Conservation (phyloP, 2,113 vertebrate genomes). For the Gasterosteus nipponicus region DNA sequence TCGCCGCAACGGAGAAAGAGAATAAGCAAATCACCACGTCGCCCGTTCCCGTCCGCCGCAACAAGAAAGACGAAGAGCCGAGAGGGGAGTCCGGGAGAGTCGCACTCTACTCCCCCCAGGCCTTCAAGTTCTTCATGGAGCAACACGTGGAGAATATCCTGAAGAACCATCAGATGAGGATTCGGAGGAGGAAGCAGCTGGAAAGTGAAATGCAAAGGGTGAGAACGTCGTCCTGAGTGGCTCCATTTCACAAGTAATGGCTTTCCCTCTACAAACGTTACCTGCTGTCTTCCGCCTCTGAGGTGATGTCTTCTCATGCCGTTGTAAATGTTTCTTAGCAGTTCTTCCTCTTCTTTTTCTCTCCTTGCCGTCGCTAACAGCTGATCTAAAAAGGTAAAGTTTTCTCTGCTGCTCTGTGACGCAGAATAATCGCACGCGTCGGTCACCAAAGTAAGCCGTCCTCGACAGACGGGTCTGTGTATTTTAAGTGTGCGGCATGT, state of each 20-base stretch:
- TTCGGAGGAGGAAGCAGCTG: conserved; percentile 95
- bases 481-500: conserved; percentile 64
- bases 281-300: conserved; percentile 23
- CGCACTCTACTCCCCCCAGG: conserved; percentile 94
- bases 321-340: conserved; percentile 77
- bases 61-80: conserved; percentile 91
- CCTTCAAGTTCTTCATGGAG: conserved; percentile 99
- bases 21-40: conserved; percentile 98
- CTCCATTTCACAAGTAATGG: neutral
- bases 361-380: conserved; percentile 91
- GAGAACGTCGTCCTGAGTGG: conserved; percentile 47
- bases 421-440: conserved; percentile 84
- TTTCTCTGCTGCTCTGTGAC: conserved; percentile 88
- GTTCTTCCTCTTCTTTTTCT: conserved; percentile 79
- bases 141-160: conserved; percentile 98
- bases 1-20: conserved; percentile 85
- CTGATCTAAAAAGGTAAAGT: conserved; percentile 91
- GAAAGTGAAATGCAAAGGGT: conserved; percentile 99
- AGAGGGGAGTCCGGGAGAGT: conserved; percentile 90
- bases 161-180: conserved; percentile 94
- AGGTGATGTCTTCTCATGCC: conserved; percentile 42
- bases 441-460: conserved; percentile 84
- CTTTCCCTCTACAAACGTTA: conserved; percentile 21
- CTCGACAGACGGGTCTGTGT: conserved; percentile 56
- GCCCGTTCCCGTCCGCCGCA: conserved; percentile 92